Percentiles rank a stretch among this genome's conserved stretches.
phyloP scores from a whole-genome alignment of 2,113 vertebrate species.

The Eptesicus fuscus region DNA sequence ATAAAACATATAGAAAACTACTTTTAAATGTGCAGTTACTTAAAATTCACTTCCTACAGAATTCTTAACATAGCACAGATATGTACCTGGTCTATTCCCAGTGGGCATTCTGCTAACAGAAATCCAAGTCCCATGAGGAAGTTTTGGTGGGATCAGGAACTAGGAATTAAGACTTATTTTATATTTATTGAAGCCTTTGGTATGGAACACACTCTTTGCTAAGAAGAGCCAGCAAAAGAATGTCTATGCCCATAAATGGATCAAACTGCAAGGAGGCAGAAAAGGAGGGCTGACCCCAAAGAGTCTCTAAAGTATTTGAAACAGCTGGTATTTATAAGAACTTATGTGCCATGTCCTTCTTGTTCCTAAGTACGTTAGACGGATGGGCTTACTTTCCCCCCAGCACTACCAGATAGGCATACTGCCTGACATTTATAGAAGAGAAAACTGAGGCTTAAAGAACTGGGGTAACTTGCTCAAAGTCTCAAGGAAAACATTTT shows the following conservation, averaged over 20 bases:
- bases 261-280: background rate
- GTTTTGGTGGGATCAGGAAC: background rate
- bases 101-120: background rate
- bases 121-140: background rate
- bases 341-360: background rate
- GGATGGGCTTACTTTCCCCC: background rate
- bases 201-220: background rate
- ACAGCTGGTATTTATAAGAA: background rate
- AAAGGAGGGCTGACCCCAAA: background rate
- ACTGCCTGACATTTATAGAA: background rate
- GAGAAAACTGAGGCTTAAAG: background rate
- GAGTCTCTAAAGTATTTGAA: background rate
- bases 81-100: background rate
- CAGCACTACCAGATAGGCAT: background rate
- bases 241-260: background rate
- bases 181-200: background rate
- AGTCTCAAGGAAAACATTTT: background rate
- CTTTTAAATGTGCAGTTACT: background rate
- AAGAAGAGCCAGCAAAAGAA: constrained; percentile 13
- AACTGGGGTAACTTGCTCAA: background rate
- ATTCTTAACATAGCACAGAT: background rate
- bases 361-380: background rate
- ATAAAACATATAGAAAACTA: background rate
- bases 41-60: background rate
- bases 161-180: constrained; percentile 8